These are phyloP conservation scores for Ctenodactylus gundi DNA, from an alignment of 2,113 vertebrate species.

Conservation along the genomic window DNA sequence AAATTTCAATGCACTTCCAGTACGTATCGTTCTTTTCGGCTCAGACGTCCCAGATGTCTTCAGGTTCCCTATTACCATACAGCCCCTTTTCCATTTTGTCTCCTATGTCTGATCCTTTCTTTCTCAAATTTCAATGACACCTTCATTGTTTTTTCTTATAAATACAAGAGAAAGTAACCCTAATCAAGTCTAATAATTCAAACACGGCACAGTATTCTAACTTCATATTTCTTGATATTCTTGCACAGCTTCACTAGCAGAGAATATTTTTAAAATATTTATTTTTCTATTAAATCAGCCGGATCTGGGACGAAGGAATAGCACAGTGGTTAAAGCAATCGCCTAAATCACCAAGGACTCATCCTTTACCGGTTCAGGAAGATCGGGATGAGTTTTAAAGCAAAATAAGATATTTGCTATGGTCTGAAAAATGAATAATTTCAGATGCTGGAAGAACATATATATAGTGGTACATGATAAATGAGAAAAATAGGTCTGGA, in stretches of 20 bases:
- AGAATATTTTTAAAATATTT: neutral
- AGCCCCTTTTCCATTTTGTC: neutral
- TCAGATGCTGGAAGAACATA: constrained; percentile 16
- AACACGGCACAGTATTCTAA: neutral
- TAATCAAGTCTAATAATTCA: neutral
- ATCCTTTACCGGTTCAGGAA: no score
- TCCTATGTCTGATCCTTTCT: neutral
- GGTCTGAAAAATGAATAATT: neutral
- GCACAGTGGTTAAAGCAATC: no score
- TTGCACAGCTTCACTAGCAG: neutral
- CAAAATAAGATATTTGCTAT: neutral
- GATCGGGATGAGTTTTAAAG: neutral
- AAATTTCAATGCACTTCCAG: neutral
- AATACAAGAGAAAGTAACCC: neutral
- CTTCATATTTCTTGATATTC: neutral
- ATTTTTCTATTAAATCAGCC: neutral
- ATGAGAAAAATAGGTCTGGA: no score
- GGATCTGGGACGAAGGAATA: no score
- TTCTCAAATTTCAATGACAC: neutral
- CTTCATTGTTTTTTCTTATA: neutral
- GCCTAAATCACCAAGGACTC: no score
- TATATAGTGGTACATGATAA: no score
- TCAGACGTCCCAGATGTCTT: neutral
- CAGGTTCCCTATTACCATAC: neutral
- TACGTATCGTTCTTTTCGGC: neutral